A percentile compares a stretch with the other conserved stretches of the same genome.
Conservation (phyloP, 2,888 invertebrate species). For the Scelioninae gen. 1 region DNA sequence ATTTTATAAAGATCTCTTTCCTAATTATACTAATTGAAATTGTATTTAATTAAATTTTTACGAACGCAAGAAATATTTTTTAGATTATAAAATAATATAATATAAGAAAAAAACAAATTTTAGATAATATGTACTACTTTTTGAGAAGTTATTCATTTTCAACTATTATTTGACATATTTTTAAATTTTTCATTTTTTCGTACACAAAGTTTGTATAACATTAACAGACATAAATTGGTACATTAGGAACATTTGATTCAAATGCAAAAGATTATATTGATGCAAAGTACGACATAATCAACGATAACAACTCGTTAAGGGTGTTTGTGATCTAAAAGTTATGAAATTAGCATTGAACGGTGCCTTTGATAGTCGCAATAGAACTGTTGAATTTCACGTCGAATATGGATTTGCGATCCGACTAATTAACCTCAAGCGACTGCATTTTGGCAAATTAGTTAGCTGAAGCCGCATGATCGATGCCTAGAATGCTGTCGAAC, state of each 20-base stretch:
- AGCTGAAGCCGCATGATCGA: conserved; percentile 24
- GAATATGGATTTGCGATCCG: conserved; percentile 22
- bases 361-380: conserved; percentile 26
- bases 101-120: no score
- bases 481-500: conserved; percentile 11
- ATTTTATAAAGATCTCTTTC: conserved; percentile 20
- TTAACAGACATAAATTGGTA: background rate
- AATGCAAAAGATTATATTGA: background rate
- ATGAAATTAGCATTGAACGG: conserved; percentile 21
- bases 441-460: conserved; percentile 27
- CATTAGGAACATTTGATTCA: background rate
- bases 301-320: background rate
- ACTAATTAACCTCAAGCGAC: conserved; percentile 34
- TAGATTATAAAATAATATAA: no score
- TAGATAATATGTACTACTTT: no score
- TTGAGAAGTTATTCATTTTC: no score
- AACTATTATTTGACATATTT: background rate
- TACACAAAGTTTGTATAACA: background rate
- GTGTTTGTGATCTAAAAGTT: conserved; percentile 17
- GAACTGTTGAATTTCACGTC: conserved; percentile 17
- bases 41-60: conserved; percentile 18
- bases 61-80: no score
- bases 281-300: conserved; percentile 1
- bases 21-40: conserved; percentile 46
- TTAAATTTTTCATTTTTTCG: background rate